phyloP scores from a whole-genome alignment of 2,113 vertebrate genomes.

The Reinhardtius hippoglossoides region DNA sequence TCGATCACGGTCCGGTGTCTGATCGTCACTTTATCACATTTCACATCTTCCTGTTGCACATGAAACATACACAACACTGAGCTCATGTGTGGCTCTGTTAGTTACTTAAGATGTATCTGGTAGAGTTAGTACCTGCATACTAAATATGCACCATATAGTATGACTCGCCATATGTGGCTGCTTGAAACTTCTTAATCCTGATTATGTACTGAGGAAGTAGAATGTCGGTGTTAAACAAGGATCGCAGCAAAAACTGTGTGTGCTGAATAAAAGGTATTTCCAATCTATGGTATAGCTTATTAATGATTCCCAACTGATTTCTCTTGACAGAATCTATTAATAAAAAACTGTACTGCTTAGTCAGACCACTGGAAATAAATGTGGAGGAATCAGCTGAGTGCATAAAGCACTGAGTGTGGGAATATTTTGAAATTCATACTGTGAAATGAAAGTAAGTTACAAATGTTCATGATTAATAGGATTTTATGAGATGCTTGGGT shows the following conservation, averaged over 20 bases:
- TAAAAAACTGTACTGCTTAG: conserved; percentile 30
- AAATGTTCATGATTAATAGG: background rate
- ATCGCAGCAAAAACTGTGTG: background rate
- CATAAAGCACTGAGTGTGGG: conserved; percentile 22
- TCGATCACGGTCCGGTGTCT: too few species aligned
- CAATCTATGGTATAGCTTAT: conserved; percentile 28
- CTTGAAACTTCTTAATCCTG: too few species aligned
- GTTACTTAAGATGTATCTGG: too few species aligned
- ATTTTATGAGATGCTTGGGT: background rate
- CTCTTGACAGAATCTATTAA: conserved; percentile 52
- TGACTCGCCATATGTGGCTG: background rate
- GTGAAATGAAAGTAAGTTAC: background rate
- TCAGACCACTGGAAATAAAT: conserved; percentile 45
- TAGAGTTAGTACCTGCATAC: background rate
- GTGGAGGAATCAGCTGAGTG: conserved; percentile 21
- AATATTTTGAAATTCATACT: conserved; percentile 23
- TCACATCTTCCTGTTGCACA: too few species aligned
- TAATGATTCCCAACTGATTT: conserved; percentile 31
- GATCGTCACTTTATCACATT: too few species aligned
- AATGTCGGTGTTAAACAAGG: too few species aligned
- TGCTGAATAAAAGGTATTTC: conserved; percentile 18
- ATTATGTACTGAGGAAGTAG: too few species aligned
- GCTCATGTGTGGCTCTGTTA: too few species aligned
- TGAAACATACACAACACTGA: too few species aligned
- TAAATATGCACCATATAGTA: background rate